phyloP scores from a whole-genome alignment of 53 echinoderm and acorn worm genomes.

The Astropecten irregularis region DNA sequence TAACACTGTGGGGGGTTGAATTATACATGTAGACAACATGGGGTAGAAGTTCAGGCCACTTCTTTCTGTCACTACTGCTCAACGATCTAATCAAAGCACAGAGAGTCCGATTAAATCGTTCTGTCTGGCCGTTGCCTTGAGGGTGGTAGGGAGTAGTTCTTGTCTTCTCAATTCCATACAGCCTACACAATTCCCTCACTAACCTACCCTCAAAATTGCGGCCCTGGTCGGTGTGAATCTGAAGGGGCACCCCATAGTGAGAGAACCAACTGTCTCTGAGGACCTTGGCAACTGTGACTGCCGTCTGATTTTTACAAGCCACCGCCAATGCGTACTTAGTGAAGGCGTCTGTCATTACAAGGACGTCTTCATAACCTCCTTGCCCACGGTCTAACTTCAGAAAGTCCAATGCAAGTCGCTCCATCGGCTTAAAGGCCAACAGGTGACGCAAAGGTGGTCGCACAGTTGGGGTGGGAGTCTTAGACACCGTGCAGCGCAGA shows the following conservation, averaged over 20 bases:
- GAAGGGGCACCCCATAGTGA: conserved; percentile 46
- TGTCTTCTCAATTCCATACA: conserved; percentile 30
- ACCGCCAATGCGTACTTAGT: conserved; percentile 65
- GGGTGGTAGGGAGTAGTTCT: conserved; percentile 44
- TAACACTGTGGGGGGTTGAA: conserved; percentile 20
- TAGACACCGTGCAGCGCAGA: background rate
- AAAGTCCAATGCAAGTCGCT: background rate
- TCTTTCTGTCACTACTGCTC: too few relatives aligned
- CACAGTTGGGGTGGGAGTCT: background rate
- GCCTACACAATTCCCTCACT: conserved; percentile 9
- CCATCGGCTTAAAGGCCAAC: background rate
- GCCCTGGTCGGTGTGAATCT: conserved; percentile 67
- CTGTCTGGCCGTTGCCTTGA: conserved; percentile 34
- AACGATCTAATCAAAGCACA: too few relatives aligned
- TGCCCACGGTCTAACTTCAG: background rate
- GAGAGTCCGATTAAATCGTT: conserved; percentile 39
- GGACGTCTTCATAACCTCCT: conserved; percentile 44
- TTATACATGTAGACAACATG: conserved; percentile 20
- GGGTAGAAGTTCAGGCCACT: too few relatives aligned
- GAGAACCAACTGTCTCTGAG: conserved; percentile 38
- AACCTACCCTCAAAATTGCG: conserved; percentile 49
- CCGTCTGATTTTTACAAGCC: conserved; percentile 66
- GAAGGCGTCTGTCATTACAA: conserved; percentile 55
- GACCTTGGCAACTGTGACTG: conserved; percentile 65
- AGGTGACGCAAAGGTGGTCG: background rate